Percentiles rank a stretch among this genome's conserved stretches.
Conservation (phyloP, 2,888 invertebrate species). For the Acanthococcus lagerstroemiae region DNA sequence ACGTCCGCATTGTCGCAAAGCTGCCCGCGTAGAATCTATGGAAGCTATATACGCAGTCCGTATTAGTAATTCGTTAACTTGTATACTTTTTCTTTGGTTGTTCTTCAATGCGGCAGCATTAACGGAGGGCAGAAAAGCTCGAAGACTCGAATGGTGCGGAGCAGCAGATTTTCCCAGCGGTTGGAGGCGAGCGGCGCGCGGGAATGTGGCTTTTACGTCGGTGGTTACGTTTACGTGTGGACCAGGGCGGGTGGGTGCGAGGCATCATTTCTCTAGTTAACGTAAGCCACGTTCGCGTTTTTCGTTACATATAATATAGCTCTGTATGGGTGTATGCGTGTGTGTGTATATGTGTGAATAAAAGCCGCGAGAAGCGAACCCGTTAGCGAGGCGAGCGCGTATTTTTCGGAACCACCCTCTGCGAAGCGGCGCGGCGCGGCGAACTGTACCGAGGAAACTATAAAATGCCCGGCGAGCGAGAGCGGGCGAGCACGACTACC, state of each 20-base stretch:
- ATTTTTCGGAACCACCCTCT: not conserved
- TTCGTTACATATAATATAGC: no score
- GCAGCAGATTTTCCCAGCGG: conserved; percentile 16
- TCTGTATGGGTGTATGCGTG: no score
- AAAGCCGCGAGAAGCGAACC: conserved; percentile 15
- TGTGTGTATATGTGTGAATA: no score
- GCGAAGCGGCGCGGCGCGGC: not conserved
- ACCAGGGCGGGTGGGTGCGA: conserved; percentile 7
- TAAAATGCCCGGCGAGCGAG: not conserved
- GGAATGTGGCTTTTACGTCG: conserved; percentile 6
- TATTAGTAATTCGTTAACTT: no score
- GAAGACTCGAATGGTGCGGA: not conserved
- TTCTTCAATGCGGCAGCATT: no score
- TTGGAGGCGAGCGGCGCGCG: conserved; percentile 2
- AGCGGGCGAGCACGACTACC: conserved; percentile 20
- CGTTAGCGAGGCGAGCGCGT: not conserved
- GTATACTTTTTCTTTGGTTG: no score
- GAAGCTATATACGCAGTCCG: no score
- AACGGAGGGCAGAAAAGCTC: no score
- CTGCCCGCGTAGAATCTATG: no score
- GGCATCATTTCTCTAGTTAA: conserved; percentile 14
- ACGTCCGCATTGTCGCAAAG: no score
- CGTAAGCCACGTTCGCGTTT: conserved; percentile 19
- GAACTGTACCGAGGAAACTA: no score
- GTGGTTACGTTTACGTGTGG: conserved; percentile 13